Conservation (phyloP, 2,113 vertebrate species). For the Asarcornis scutulata region DNA sequence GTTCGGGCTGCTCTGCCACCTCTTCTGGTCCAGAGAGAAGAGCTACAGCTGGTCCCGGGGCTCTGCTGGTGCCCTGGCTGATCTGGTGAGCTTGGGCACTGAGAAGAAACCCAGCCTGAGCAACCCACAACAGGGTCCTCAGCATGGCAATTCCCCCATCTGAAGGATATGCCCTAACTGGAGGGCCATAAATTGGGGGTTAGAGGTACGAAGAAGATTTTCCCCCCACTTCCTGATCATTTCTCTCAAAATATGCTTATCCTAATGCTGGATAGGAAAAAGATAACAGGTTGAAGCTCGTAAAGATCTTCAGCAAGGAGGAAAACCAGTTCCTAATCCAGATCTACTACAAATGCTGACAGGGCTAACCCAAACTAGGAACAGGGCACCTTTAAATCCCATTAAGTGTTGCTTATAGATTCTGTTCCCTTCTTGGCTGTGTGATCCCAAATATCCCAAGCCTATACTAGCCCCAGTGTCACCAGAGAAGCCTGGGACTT, state of each 20-base stretch:
- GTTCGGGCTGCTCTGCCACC: neutral
- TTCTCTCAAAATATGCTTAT: neutral
- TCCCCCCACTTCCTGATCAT: accelerated
- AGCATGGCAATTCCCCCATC: neutral
- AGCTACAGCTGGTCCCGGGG: neutral
- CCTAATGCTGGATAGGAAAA: neutral
- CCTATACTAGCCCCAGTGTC: neutral
- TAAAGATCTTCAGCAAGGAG: neutral
- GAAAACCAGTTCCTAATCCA: neutral
- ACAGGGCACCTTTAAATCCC: neutral
- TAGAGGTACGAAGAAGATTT: neutral
- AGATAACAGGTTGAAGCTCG: neutral
- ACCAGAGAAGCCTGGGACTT: neutral
- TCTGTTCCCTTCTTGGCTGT: neutral
- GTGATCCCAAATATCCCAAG: neutral
- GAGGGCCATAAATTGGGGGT: neutral
- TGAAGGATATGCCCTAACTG: neutral
- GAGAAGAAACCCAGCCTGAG: neutral
- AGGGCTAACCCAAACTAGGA: neutral
- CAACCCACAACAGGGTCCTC: neutral
- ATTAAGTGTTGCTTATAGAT: neutral
- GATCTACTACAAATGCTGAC: neutral
- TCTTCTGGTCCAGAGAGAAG: neutral
- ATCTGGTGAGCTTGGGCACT: neutral
- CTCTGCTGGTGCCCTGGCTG: neutral